Base-by-base conservation (phyloP, 2,888 invertebrate genomes). In the Tetropium fuscum region DNA sequence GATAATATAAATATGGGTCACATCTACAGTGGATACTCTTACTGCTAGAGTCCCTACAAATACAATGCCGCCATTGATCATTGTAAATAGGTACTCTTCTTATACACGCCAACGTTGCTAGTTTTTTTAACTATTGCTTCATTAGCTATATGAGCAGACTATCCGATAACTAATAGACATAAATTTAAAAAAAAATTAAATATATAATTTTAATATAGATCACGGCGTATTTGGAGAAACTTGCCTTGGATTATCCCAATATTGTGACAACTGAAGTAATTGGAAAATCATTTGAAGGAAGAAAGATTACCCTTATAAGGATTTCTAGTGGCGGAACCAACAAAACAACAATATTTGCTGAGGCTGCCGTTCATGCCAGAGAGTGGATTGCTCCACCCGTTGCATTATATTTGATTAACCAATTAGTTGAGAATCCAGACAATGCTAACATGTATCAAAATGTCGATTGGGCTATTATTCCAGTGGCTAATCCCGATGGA, bases 361-460 rank as follows among this genome's bases (percentile, higher is more conserved):
- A 88, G 60, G 87, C 83, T 38, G 86, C 85, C 0, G 86, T 87
- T 49, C 88, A 88, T 71, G 84, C 87, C 0, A 84, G 90, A 38
- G 91, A 91, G 79, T 91, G 91, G 91, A 87, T 90, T 58, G 84
- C 90, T 0, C 87, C 88, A 0, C 85, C 88, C 0, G 83, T 86
- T 0, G 87, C 87, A 0, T 81, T 89, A 0, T 90, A 87, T 75
- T 83, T 88, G 53, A 87, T 90, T 55, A 83, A 85, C 59, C 87
- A 90, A 74, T 74, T 91, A 63, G 82, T 88, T 0, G 86, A 85
- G 68, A 85, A 89, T 70, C 76, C 84, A 5, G 82, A 81, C 5
- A 86, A 87, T 65, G 76, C 77, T 10, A 79, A 85, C 27, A 78
- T 91, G 1, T 75, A 89, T 32, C 80, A 86, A 8, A 81, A 82